Evolutionary conservation across 2,113 vertebrate species (phyloP), one percentile per base, ranked within the genome.

Genomic region (Speoplatyrhinus poulsoni): DNA sequence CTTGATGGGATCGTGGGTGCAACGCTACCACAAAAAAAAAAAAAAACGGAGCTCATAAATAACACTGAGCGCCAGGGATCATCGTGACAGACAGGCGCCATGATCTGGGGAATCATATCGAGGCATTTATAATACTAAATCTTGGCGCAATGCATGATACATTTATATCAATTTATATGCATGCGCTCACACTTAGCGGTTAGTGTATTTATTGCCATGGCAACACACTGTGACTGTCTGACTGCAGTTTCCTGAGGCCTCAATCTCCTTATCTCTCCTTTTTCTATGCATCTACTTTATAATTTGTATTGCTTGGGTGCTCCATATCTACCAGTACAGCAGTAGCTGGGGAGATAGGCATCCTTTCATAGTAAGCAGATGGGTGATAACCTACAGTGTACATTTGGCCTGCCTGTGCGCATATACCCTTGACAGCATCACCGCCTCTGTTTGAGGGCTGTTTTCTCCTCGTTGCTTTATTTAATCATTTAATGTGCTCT

Each of bases 151-250:
- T 60, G 50, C 17, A 56, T 46, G 60, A 17, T 65, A 65, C 53
- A 61, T 81, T 80, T 57, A 65, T 65, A 63, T 66, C 32, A 59
- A 57, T 88, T 81, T 72, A 46, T 56, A 76, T 88, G 72, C 72
- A 66, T 67, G 67, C 65, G 16, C 59, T 67, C 70, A 68, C 72
- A 55, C 61, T 72, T 47, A 80, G 78, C 70, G 50, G 59, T 41
- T n/a, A 41, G 65, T 73, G 66, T 76, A 82, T 80, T 73, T n/a
- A 68, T 89, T 79, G 63, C 90, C 86, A 89, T 89, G 73, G 87
- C 76, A 87, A 92, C 85, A 36, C 60, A 26, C 57, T 67, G 73
- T 76, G 58, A 62, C 60, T 73, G 68, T 61, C 64, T 16, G 70
- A 57, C 59, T 36, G 15, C 1, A 9, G 26, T 67, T 64, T 75